Base-by-base conservation (phyloP, 2,113 vertebrate genomes). In the Carettochelys insculpta region DNA sequence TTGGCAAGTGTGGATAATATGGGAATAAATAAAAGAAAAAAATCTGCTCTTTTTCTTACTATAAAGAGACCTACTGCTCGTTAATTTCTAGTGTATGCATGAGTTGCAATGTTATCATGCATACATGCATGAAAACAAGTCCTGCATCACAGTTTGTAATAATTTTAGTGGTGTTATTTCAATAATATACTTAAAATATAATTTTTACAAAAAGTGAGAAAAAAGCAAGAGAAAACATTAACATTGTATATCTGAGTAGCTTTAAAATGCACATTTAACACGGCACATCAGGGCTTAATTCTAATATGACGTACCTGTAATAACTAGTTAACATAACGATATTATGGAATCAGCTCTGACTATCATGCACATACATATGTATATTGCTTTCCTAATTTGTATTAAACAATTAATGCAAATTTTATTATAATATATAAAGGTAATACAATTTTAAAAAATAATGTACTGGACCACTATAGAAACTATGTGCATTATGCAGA, bases 251-350 rank as follows among this genome's bases (percentile, higher is more conserved):
- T n/a, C n/a, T n/a, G 68, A 89, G 73, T 53, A 94, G 83, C 47
- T 87, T 85, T 53, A 3, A 8, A 83, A 94, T 83, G 79, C 83
- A 82, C 17, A 61, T 34, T 77, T 22, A 87, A 29, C 78, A 68
- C 48, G 76, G 58, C 50, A 78, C 85, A 90, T 82, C 92, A 86
- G 93, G 92, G 80, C 89, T 80, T 4, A 76, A 84, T 54, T 94
- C 51, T 61, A 48, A 48, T 71, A 51, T 89, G 71, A 75, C 11
- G 29, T 53, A 68, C 80, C 27, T 93, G 78, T 54, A 95, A 92
- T 3, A 82, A 45, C 78, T 80, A 48, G 1, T 88, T 96, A 90
- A 87, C 53, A 58, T 8, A 53, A 34, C n/a, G n/a, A 4, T 8
- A 34, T 8, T 68, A 77, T 48, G 25, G 83, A 50, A 89, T 61